Evolutionary conservation across 2,797 vertebrate genomes (phyloP), one percentile per base, ranked within the genome.

Genomic region (Percopsis omiscomaycus): DNA sequence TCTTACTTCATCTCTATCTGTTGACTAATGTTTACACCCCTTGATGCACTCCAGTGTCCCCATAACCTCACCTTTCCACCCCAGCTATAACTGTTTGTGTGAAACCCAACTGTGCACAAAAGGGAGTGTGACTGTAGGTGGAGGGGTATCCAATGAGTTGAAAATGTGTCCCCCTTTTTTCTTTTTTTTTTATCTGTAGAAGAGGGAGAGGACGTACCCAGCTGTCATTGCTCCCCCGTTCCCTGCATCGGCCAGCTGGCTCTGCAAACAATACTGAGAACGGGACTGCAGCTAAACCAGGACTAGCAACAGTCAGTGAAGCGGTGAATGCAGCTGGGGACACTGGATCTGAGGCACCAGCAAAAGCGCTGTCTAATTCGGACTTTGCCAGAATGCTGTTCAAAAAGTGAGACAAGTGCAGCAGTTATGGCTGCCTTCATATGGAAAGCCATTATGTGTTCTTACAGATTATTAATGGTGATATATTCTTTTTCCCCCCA

Each of bases 301-400:
- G 30, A 0, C 61, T 86, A 0, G 71, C 61, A 4, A 13, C 66
- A 29, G 73, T 50, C 3, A 61, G 67, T 6, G 74, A 64, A 12
- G 63, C 73, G 5, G 27, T 72, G 1, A 70, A 86, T 10, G 44
- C 88, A 0, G 4, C 69, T 0, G 46, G 79, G 60, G 53, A 78
- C 0, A 10, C 60, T 3, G 66, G 52, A 14, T 53, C 58, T 47
- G 65, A 62, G n/a, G 50, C 27, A 50, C 92, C 75, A 44, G 88
- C 92, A 3, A 96, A 92, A 68, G 89, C 91, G 75, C 87, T 99
- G 94, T 96, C 96, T 51, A 99, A 99, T n/a, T 95, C 96, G 8
- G 97, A 99, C 85, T 99, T 99, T 89, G 96, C 96, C 77, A 93
- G 88, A 89, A 90, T 99, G 94, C 92, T 98, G 53, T 92, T 98